These are phyloP conservation scores for Pteria penguin DNA, from an alignment of 2,888 invertebrate species.

Conservation along the genomic window DNA sequence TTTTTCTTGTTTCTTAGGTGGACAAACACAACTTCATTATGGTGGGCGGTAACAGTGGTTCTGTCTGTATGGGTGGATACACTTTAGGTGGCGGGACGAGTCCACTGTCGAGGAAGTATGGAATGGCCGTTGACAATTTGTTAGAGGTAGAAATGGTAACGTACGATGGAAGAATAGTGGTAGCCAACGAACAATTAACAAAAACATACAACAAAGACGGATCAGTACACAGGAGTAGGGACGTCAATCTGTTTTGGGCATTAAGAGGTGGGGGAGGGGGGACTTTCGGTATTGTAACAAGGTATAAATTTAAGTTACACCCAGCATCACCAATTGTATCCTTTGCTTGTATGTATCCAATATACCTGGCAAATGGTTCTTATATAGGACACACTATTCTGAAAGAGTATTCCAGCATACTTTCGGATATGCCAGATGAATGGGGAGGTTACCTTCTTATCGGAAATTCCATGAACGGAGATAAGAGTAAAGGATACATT, in stretches of 20 bases:
- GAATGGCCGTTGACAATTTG: conserved; percentile 62
- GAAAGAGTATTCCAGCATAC: conserved; percentile 16
- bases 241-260: conserved; percentile 51
- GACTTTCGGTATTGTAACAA: conserved; percentile 46
- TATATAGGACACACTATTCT: conserved; percentile 32
- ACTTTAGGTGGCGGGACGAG: conserved; percentile 69
- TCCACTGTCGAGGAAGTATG: conserved; percentile 55
- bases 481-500: conserved; percentile 10
- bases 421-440: conserved; percentile 27
- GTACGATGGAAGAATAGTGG: conserved; percentile 35
- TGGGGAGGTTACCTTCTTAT: conserved; percentile 43
- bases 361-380: conserved; percentile 2
- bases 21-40: conserved; percentile 53
- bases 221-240: neutral
- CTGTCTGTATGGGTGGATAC: conserved; percentile 67
- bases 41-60: conserved; percentile 67
- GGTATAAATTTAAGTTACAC: conserved; percentile 47
- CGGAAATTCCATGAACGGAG: neutral
- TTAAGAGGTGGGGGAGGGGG: conserved; percentile 54
- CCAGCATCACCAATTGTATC: conserved; percentile 27
- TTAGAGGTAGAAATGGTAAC: conserved; percentile 56
- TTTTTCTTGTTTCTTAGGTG: too few relatives aligned
- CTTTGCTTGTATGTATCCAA: conserved; percentile 9
- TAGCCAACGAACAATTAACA: conserved; percentile 9
- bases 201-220: conserved; percentile 22